Evolutionary conservation across 2,113 vertebrate species (phyloP), one percentile per base, ranked within the genome.

Genomic region (Axis porcinus): DNA sequence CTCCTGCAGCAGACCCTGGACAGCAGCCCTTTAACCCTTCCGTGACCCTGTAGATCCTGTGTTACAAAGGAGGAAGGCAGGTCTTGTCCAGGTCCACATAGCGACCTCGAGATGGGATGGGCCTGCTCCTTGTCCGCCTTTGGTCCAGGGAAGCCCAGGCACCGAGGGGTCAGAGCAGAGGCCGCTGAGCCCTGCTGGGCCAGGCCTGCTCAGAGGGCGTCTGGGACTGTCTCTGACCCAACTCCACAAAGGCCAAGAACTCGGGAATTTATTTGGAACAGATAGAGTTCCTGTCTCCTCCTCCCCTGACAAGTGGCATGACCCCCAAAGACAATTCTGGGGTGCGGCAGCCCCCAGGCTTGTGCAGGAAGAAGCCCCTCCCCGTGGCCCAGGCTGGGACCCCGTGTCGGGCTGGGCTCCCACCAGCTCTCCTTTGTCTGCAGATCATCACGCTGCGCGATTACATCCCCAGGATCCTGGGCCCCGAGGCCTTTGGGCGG

Each of bases 371-470:
- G 60, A 33, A 23, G 45, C 16, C 47, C 40, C 27, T 33, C 28
- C 79, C 43, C 0, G 2, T 15, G 1, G 3, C 64, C 43, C 12
- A 2, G 33, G 2, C 8, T 11, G 27, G 27, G 13, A 25, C 45
- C 54, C 43, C 6, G 8, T 0, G 21, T 17, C 36, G 1, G 8
- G 16, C 43, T 13, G 7, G 7, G 2, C 3, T 7, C 8, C 28
- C 19, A n/a, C 19, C 79, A 21, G 2, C 47, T 97, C 79, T 90
- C 21, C 96, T 88, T 83, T 89, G 97, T 52, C 97, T 97, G 4
- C 96, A 99, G 99, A 99, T 99, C 81, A 99, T 99, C 98, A 99
- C 99, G 62, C 97, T 99, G 98, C 99, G 99, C 98, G 99, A 99
- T 97, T 99, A 99, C 15, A 36, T 99, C 97, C 99, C 99, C 28